These are phyloP conservation scores for Tenthredo amoena DNA, from an alignment of 2,888 invertebrate genomes.

Conservation along the genomic window DNA sequence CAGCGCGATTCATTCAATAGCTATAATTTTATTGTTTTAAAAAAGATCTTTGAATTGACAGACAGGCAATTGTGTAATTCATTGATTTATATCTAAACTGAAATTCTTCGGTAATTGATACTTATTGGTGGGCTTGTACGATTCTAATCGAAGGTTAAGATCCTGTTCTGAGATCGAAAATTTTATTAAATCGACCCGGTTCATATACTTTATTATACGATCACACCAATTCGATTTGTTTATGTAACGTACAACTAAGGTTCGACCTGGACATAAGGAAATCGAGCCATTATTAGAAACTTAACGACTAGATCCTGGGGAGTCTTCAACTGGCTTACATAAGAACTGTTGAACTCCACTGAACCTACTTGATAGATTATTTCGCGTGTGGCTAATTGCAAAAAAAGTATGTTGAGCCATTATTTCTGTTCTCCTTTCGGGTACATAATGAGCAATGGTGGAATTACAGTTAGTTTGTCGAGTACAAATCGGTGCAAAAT, in stretches of 20 bases:
- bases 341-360: slow-evolving; percentile 22
- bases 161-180: background rate
- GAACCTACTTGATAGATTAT: background rate
- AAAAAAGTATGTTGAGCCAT: background rate
- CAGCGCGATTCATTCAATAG: background rate
- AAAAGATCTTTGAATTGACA: background rate
- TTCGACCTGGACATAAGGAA: background rate
- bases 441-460: background rate
- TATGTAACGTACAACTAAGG: background rate
- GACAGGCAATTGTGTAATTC: background rate
- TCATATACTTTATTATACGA: background rate
- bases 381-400: slow-evolving; percentile 20
- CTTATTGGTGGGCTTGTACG: background rate
- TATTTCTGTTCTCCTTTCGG: background rate
- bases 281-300: background rate
- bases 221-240: background rate
- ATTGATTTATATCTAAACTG: slow-evolving; percentile 32
- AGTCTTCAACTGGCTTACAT: background rate
- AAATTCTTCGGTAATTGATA: slow-evolving; percentile 32
- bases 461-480: background rate
- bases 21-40: slow-evolving; percentile 17
- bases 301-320: slow-evolving; percentile 9
- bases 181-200: background rate
- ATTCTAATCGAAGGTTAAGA: background rate
- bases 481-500: background rate